Evolutionary conservation across 1,140 invertebrate genomes (phyloP).

Genomic region (Mactra quadrangularis): DNA sequence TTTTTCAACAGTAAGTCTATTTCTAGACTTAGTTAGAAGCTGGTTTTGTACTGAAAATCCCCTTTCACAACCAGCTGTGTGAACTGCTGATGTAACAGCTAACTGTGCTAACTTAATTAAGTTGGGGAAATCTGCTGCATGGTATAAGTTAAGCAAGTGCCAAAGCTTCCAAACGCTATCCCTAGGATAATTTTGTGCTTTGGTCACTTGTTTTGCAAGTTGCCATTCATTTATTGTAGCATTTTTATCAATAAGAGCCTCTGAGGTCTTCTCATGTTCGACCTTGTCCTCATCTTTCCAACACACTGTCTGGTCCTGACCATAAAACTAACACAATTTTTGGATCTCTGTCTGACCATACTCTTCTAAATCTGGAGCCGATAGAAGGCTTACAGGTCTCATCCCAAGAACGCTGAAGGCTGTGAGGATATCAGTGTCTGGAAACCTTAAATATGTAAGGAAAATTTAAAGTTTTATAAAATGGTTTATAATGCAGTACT

Average conservation of each 20-base stretch:
- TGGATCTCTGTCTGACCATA: not conserved
- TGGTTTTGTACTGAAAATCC: constrained; percentile 3
- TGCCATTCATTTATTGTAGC: constrained; percentile 1
- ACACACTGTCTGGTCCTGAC: not conserved
- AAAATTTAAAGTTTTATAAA: too few relatives aligned
- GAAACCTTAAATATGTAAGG: not conserved
- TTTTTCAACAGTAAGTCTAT: not conserved
- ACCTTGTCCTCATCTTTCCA: too few relatives aligned
- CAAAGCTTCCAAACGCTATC: too few relatives aligned
- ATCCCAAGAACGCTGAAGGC: not conserved
- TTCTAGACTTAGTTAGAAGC: not conserved
- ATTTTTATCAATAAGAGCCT: not conserved
- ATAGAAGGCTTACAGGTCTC: not conserved
- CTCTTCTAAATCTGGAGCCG: not conserved
- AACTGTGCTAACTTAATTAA: not conserved
- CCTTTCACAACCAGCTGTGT: too few relatives aligned
- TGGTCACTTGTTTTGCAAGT: not conserved
- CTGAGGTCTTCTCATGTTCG: too few relatives aligned
- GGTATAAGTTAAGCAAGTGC: not conserved
- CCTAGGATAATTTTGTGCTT: too few relatives aligned
- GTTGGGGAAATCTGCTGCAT: too few relatives aligned
- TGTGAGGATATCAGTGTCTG: not conserved
- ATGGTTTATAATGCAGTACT: not conserved
- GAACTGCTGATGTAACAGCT: not conserved
- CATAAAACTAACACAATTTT: not conserved